phyloP scores from a whole-genome alignment of 1,140 invertebrate species.

The Mizuhopecten yessoensis region DNA sequence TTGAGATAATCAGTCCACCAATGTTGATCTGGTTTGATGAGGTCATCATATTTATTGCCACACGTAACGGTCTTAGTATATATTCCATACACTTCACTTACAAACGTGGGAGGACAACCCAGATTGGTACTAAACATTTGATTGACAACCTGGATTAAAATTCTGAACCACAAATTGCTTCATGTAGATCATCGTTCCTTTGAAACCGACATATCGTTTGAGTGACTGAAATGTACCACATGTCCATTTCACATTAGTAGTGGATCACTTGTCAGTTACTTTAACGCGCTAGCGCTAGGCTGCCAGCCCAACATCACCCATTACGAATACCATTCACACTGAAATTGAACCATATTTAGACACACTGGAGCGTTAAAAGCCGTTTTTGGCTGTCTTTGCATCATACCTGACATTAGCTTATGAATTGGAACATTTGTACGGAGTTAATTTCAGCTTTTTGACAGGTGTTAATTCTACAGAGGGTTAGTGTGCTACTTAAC shows the following conservation, averaged over 20 bases:
- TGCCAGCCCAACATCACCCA: not conserved
- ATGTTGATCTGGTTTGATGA: no score
- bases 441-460: not conserved
- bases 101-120: not conserved
- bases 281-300: not conserved
- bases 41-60: no score
- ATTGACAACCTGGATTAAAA: not conserved
- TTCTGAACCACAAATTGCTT: not conserved
- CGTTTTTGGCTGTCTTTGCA: conserved; percentile 25
- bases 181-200: not conserved
- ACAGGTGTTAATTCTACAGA: not conserved
- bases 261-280: not conserved
- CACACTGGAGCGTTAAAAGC: not conserved
- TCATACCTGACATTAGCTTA: not conserved
- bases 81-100: no score
- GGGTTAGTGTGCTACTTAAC: not conserved
- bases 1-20: no score
- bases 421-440: not conserved
- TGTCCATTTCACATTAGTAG: not conserved
- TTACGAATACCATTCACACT: not conserved
- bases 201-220: not conserved
- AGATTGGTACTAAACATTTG: not conserved
- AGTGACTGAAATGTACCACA: not conserved
- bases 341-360: conserved; percentile 8
- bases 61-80: no score